Conservation (phyloP, 2,797 vertebrate genomes). For the Pangasius larnaudii region DNA sequence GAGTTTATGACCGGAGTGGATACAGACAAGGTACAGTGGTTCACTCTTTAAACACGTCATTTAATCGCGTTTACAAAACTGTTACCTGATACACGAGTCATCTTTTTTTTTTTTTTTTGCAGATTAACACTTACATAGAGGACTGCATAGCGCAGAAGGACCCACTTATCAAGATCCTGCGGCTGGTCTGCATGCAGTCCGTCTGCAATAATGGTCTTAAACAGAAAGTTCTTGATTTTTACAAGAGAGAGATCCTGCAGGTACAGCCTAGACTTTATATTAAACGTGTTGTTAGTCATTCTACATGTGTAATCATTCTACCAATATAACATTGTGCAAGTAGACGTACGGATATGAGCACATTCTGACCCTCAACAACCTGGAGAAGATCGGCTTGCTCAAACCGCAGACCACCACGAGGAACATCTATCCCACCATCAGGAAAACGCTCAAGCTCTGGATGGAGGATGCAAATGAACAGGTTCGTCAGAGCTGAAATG, state of each 20-base stretch:
- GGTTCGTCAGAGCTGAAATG: constrained; percentile 64
- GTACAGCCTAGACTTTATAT: constrained; percentile 66
- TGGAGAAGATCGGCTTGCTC: constrained; percentile 92
- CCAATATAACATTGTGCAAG: background rate
- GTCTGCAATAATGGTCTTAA: constrained; percentile 96
- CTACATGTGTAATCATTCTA: too few relatives aligned
- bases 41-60: background rate
- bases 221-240: constrained; percentile 93
- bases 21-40: constrained; percentile 89
- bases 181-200: constrained; percentile 92
- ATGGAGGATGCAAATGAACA: constrained; percentile 98
- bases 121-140: constrained; percentile 95
- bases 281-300: background rate
- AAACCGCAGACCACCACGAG: constrained; percentile 84
- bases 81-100: background rate
- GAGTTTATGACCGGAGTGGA: constrained; percentile 99
- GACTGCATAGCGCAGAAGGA: constrained; percentile 94
- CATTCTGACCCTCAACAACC: constrained; percentile 89
- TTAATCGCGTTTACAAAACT: background rate
- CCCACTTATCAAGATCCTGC: constrained; percentile 90
- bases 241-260: constrained; percentile 96
- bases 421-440: constrained; percentile 95
- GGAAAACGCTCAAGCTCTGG: constrained; percentile 96
- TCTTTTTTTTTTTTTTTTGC: background rate
- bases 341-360: constrained; percentile 97